Evolutionary conservation across 2,888 invertebrate species (phyloP), one percentile per base, ranked within the genome.

Genomic region (Pherbina coryleti): DNA sequence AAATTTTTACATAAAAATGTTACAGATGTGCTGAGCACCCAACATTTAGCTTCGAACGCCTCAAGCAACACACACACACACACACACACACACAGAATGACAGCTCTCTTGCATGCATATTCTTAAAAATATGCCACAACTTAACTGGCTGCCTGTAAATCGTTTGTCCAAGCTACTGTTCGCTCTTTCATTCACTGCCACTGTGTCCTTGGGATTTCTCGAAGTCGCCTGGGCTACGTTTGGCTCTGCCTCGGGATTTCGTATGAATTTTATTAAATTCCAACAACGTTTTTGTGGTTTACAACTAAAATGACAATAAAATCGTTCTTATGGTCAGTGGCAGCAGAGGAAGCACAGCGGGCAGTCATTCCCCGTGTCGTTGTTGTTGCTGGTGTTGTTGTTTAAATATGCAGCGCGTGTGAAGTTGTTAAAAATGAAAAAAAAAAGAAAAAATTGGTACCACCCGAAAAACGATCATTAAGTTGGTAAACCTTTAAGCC

Each of bases 401-500:
- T 60, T 60, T 28, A 28, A 60, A 60, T 37, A 22, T 67, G 22
- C 60, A 37, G 60, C 57, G 71, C 71, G 31, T 44, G 72, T 44
- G 37, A 60, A 3, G 57, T 37, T 72, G 37, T 37, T 72, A 57
- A 70, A 67, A 49, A 69, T 55, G 55, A 55, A 71, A 31, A 19
- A 1, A 57, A 19, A 60, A 31, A 55, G 34, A 31, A 44, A 14
- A 53, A 17, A n/a, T 28, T 14, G 51, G 25, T 22, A 55, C 28
- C 49, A 34, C 51, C 69, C 73, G 25, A 73, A 62, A 60, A 73
- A 62, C 44, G 73, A 73, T 62, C 73, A 73, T 73, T 73, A 73
- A 62, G 73, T 60, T 28, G 62, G 73, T 60, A 62, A 73, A 73
- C 73, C 60, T 73, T 73, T 60, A 60, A 73, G 73, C 60, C 69